phyloP scores from a whole-genome alignment of 2,113 vertebrate species.

The Oreochromis niloticus region DNA sequence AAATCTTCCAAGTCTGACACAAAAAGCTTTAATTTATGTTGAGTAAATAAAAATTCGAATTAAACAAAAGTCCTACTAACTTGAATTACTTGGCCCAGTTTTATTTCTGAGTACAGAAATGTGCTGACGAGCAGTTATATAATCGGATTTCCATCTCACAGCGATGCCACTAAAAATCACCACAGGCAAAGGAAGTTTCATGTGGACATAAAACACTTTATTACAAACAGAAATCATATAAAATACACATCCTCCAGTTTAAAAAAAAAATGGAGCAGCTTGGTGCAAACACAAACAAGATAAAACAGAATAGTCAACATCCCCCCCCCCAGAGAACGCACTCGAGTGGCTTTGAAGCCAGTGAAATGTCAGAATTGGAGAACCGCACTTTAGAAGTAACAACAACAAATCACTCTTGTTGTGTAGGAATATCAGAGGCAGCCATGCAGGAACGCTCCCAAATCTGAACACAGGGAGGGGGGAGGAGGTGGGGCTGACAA shows the following conservation, averaged over 20 bases:
- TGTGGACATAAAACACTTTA: slow-evolving; percentile 17
- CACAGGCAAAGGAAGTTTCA: neutral
- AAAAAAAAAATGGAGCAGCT: neutral
- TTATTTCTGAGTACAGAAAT: neutral
- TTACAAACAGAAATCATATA: slow-evolving; percentile 16
- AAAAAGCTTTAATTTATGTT: neutral
- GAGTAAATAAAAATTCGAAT: fast-evolving
- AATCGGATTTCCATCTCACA: neutral
- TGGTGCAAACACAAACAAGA: neutral
- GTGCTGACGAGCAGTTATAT: neutral
- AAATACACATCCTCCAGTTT: neutral
- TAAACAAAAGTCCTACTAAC: neutral
- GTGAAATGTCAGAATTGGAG: neutral
- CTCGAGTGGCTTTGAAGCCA: neutral
- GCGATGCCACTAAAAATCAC: neutral
- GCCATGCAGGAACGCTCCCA: neutral
- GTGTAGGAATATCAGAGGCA: neutral
- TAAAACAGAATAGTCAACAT: neutral
- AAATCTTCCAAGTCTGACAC: fast-evolving
- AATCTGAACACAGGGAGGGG: neutral
- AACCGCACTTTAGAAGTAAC: neutral
- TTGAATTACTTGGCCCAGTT: neutral
- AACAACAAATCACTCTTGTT: neutral
- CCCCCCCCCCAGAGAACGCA: neutral
- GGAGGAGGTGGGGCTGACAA: neutral